Base-by-base conservation (phyloP, 2,113 vertebrate genomes). In the Donacobius atricapilla region DNA sequence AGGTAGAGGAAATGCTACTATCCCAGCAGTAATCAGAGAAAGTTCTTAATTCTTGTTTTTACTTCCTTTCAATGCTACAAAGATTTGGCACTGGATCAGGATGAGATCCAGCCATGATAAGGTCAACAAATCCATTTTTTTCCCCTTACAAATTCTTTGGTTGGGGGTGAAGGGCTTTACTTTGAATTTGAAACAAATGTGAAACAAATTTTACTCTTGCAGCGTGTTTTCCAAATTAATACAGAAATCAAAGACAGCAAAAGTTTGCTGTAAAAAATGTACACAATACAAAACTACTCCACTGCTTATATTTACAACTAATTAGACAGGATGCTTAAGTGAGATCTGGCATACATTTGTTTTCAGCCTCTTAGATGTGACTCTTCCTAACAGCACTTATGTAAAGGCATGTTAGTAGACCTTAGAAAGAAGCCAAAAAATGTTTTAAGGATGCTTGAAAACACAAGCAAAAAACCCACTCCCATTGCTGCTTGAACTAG, bases 11-110 rank as follows among this genome's bases (percentile, higher is more conserved):
- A 95, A 85, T 39, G 22, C 27, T 71, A 47, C 44, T 95, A 90
- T 88, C 53, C 75, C 48, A 65, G 45, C 0, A 5, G 89, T 91
- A 96, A 96, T 93, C 86, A 91, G 81, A 97, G 91, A 95, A 94
- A 93, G 89, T 82, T 86, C 91, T 93, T 97, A 77, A 93, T 79
- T 87, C 83, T 69, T 94, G 63, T 47, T 94, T 96, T 96, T 35
- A 58, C 79, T 94, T 95, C 83, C 89, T 94, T 94, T 96, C 77
- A 76, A 28, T 75, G 48, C 60, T 71, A 79, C 53, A 91, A 94
- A 75, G 71, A 83, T 82, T 75, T 79, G 65, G 72, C 50, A 40
- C 13, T 83, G 77, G 44, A 95, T 90, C 64, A 93, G 83, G 58
- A 83, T 63, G 61, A 97, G 86, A 96, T 91, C 44, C 53, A 86